Evolutionary conservation across 2,888 invertebrate genomes (phyloP).

Genomic region (Limnephilus auricula): DNA sequence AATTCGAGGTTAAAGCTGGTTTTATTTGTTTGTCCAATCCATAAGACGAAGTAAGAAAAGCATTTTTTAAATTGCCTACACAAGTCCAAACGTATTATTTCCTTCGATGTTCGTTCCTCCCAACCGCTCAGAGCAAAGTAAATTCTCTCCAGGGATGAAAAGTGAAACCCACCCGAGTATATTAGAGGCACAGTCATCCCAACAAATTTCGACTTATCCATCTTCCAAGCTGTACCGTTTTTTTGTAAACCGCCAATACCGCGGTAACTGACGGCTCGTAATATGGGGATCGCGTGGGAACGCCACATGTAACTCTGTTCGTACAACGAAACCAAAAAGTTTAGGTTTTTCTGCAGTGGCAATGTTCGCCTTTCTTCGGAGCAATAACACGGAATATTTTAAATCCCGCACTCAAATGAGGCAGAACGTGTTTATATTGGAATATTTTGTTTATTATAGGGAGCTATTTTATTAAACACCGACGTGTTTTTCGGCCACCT

Average conservation of each 20-base stretch:
- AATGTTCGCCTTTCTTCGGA: neutral
- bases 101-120: neutral
- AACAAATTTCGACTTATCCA: constrained; percentile 52
- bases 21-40: neutral
- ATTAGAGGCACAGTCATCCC: constrained; percentile 49
- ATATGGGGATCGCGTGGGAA: constrained; percentile 50
- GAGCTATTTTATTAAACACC: neutral
- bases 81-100: neutral
- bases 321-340: constrained; percentile 38
- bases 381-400: constrained; percentile 6
- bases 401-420: constrained; percentile 13
- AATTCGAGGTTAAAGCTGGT: neutral
- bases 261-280: constrained; percentile 43
- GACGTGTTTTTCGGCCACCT: neutral
- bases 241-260: constrained; percentile 37
- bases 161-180: constrained; percentile 30
- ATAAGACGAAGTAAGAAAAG: neutral
- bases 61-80: neutral
- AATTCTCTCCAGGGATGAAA: constrained; percentile 5
- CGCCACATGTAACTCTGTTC: constrained; percentile 23
- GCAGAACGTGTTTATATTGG: neutral
- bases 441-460: neutral
- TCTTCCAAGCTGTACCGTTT: constrained; percentile 46
- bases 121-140: neutral
- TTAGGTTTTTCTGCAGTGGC: constrained; percentile 18